Evolutionary conservation across 2,113 vertebrate genomes (phyloP), one percentile per base, ranked within the genome.

Genomic region (Coturnix japonica): DNA sequence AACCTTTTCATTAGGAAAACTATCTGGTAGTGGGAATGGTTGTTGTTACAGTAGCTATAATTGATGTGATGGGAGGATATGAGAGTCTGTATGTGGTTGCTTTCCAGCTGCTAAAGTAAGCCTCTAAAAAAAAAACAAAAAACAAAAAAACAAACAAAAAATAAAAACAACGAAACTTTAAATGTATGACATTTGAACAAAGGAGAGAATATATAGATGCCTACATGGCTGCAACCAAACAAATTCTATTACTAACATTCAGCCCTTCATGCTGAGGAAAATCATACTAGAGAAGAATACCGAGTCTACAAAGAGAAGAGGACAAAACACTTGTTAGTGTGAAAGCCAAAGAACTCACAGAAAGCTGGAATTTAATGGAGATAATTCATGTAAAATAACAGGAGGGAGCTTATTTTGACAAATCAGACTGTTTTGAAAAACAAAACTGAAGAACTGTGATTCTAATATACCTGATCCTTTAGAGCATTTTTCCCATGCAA

Each of bases 321-420:
- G 30, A 37, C 10, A n/a, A 86, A 69, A 21, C 30, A 60, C 4
- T 0, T 0, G 11, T 65, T 49, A 41, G 15, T 59, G n/a, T 26
- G 20, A 85, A 85, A 93, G 23, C 33, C 22, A 46, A 51, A 15
- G 79, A 81, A 44, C 2, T 6, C 12, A 7, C 13, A 85, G 49
- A n/a, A 89, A 64, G 22, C 66, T 43, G 66, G 28, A 57, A 15
- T 70, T 81, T 44, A 80, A 66, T 67, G 8, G 23, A 60, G 25
- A 46, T 56, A 71, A 73, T 66, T 85, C 56, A 66, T 20, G 47
- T 43, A 49, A 56, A 75, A 53, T 41, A 35, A 74, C n/a, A 88
- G 44, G 51, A 84, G n/a, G 30, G 13, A 49, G 26, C 74, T 87
- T 1, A 31, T 54, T 84, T 56, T 87, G 51, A 60, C 12, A 80